Conservation (phyloP, 2,888 invertebrate species). For the Melanostoma scalare region DNA sequence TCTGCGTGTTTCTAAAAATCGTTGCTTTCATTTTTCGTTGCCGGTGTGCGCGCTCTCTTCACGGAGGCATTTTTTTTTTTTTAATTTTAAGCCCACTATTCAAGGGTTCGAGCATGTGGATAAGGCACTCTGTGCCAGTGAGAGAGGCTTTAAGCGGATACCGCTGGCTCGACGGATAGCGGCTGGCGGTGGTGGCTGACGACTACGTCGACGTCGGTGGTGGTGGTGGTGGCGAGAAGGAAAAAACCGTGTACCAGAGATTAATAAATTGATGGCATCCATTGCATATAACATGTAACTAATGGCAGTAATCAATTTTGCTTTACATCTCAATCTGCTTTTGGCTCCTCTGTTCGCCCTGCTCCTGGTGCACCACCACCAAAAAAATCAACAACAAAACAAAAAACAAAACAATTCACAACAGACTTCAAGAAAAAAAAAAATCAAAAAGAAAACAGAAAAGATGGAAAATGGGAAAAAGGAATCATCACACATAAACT, state of each 20-base stretch:
- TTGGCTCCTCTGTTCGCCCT: constrained; percentile 70
- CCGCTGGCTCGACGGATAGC: constrained; percentile 14
- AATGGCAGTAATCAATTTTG: constrained; percentile 83
- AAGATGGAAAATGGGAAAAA: constrained; percentile 68
- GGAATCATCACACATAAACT: constrained; percentile 47
- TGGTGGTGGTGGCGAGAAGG: constrained; percentile 23
- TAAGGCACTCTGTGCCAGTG: constrained; percentile 36
- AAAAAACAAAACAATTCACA: constrained; percentile 67
- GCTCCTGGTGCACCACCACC: constrained; percentile 54
- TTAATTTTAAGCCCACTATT: constrained; percentile 38
- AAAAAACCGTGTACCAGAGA: constrained; percentile 81
- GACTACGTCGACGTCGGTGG: background rate
- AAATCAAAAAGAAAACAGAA: constrained; percentile 47
- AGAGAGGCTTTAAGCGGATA: constrained; percentile 49
- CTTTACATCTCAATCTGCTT: constrained; percentile 83
- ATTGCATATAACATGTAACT: constrained; percentile 83
- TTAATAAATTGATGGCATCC: constrained; percentile 83
- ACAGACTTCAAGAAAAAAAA: constrained; percentile 42
- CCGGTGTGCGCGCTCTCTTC: constrained; percentile 27
- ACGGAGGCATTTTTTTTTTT: constrained; percentile 48
- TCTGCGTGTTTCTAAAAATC: constrained; percentile 70
- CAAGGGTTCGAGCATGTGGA: constrained; percentile 49
- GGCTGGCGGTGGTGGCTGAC: background rate
- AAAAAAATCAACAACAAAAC: constrained; percentile 46
- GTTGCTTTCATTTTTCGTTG: constrained; percentile 50